Evolutionary conservation across 2,888 invertebrate species (phyloP).

Genomic region (Xylota segnis): DNA sequence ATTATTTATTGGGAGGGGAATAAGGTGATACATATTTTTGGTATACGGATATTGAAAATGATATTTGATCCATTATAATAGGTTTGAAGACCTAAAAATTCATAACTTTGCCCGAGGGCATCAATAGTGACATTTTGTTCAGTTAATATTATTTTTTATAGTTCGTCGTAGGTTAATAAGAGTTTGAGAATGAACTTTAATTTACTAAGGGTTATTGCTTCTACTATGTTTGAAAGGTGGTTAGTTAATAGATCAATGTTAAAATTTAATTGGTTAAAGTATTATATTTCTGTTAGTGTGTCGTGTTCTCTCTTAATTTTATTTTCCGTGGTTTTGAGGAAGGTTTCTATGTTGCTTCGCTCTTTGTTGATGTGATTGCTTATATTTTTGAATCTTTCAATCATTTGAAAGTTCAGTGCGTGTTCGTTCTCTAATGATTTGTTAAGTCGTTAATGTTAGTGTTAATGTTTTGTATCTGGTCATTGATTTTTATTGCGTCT

Average conservation of each 20-base stretch:
- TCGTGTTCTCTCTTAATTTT: constrained; percentile 6
- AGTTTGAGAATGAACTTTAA: no score
- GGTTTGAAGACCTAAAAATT: no score
- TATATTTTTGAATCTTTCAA: constrained; percentile 11
- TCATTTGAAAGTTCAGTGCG: background rate
- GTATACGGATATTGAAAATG: constrained; percentile 2
- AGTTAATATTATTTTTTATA: no score
- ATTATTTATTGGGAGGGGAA: background rate
- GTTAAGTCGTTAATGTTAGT: constrained; percentile 3
- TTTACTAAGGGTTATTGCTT: no score
- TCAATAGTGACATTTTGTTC: no score
- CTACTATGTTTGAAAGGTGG: no score
- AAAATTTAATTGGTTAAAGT: background rate
- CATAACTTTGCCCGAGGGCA: no score
- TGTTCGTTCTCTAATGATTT: constrained; percentile 10
- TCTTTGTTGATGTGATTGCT: constrained; percentile 9
- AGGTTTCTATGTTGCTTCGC: background rate
- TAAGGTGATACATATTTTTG: background rate
- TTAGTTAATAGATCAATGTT: background rate
- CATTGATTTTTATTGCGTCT: constrained; percentile 10
- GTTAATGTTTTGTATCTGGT: constrained; percentile 6
- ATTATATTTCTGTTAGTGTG: background rate
- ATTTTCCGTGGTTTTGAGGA: background rate
- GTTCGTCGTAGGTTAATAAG: no score
- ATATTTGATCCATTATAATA: background rate